phyloP scores from a whole-genome alignment of 2,797 vertebrate species.

The Sternotherus odoratus region DNA sequence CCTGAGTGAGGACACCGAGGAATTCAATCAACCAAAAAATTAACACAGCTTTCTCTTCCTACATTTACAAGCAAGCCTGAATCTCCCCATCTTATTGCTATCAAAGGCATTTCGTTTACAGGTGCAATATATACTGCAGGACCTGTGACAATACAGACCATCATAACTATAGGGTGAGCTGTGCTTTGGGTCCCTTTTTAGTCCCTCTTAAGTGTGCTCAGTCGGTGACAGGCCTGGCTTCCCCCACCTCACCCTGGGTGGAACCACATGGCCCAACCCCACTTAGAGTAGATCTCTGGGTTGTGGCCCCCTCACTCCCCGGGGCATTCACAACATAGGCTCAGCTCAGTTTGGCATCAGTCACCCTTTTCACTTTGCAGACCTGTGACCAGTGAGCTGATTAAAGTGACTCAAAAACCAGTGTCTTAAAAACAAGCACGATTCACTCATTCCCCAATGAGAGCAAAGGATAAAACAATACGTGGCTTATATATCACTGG shows the following conservation, averaged over 20 bases:
- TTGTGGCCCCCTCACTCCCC: not conserved
- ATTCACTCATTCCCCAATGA: no score
- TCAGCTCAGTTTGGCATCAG: no score
- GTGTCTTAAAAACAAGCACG: no score
- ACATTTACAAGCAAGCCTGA: not conserved
- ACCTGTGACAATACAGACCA: not conserved
- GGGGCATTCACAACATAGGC: no score
- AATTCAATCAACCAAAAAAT: not conserved
- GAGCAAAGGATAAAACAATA: no score
- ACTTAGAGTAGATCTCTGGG: not conserved
- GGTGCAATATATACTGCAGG: not conserved
- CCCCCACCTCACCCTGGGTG: not conserved
- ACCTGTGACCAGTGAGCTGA: no score
- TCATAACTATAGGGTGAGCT: not conserved
- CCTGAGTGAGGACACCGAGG: not conserved
- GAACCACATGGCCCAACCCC: not conserved
- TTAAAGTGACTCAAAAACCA: no score
- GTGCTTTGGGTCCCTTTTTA: not conserved
- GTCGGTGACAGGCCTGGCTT: not conserved
- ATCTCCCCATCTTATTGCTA: not conserved
- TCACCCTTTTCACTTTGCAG: no score
- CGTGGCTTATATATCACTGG: no score
- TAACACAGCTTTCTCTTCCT: not conserved
- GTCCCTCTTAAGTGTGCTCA: not conserved
- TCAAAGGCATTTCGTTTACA: not conserved